These are phyloP conservation scores for Meles meles DNA, from an alignment of 2,113 vertebrate species.

Conservation along the genomic window DNA sequence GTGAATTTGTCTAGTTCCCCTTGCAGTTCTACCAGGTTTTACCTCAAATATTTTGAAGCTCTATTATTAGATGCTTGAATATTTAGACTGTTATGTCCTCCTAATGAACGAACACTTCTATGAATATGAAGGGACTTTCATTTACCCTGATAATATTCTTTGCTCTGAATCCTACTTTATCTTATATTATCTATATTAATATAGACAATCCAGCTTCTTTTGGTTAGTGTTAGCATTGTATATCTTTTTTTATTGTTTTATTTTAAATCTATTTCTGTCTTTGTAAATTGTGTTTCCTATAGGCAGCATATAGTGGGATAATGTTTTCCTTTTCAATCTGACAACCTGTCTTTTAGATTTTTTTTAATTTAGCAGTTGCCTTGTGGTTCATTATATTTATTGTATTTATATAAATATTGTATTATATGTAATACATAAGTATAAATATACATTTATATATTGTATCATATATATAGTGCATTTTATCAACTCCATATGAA, in stretches of 20 bases:
- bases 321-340: not conserved
- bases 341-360: not conserved
- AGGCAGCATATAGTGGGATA: not conserved
- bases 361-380: not conserved
- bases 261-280: not conserved
- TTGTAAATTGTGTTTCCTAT: not conserved
- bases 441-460: not conserved
- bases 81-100: not conserved
- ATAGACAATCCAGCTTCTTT: not conserved
- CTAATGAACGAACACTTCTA: not conserved
- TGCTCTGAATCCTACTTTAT: not conserved
- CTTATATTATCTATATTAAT: not conserved
- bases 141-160: not conserved
- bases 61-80: not conserved
- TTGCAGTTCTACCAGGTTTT: not conserved
- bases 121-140: not conserved
- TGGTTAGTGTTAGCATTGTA: not conserved
- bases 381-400: not conserved
- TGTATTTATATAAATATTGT: not conserved
- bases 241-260: not conserved
- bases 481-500: not conserved
- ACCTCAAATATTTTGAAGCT: not conserved
- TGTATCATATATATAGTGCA: not conserved
- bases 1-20: not conserved
- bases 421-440: not conserved